phyloP scores from a whole-genome alignment of 2,888 invertebrate species.

The Heliconius erato region DNA sequence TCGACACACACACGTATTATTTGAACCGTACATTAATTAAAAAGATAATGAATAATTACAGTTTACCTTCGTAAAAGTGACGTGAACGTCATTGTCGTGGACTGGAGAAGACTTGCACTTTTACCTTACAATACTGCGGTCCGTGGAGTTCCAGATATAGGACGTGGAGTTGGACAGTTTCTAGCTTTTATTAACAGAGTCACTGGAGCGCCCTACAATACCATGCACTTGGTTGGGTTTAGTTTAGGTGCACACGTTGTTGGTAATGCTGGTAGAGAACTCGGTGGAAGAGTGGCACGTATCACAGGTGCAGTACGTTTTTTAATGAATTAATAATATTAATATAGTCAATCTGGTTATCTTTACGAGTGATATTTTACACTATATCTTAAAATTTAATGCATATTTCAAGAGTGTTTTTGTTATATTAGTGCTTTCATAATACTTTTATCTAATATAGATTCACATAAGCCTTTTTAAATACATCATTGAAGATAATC shows the following conservation, averaged over 20 bases:
- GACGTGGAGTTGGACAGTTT: slow-evolving; percentile 75
- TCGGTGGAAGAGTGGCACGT: slow-evolving; percentile 69
- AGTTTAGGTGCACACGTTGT: slow-evolving; percentile 82
- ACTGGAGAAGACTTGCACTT: slow-evolving; percentile 71
- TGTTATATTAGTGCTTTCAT: too few species aligned
- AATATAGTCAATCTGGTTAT: too few species aligned
- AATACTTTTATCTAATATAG: too few species aligned
- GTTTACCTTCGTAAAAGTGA: slow-evolving; percentile 66
- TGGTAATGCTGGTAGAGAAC: slow-evolving; percentile 72
- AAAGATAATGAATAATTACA: slow-evolving; percentile 47
- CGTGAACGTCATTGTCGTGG: slow-evolving; percentile 73
- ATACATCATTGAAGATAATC: too few species aligned
- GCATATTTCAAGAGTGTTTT: too few species aligned
- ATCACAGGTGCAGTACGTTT: slow-evolving; percentile 66
- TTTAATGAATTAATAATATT: background rate
- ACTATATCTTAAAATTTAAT: too few species aligned
- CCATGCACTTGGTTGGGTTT: slow-evolving; percentile 79
- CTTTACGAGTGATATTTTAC: too few species aligned
- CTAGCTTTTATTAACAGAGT: slow-evolving; percentile 65
- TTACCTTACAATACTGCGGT: slow-evolving; percentile 68
- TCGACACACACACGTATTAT: background rate
- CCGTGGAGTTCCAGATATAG: slow-evolving; percentile 69
- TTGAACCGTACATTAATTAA: background rate
- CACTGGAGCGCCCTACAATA: slow-evolving; percentile 62
- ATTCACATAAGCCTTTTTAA: too few species aligned